These are phyloP conservation scores for Ceyx melanurus DNA, from an alignment of 2,113 vertebrate genomes.

Conservation along the genomic window DNA sequence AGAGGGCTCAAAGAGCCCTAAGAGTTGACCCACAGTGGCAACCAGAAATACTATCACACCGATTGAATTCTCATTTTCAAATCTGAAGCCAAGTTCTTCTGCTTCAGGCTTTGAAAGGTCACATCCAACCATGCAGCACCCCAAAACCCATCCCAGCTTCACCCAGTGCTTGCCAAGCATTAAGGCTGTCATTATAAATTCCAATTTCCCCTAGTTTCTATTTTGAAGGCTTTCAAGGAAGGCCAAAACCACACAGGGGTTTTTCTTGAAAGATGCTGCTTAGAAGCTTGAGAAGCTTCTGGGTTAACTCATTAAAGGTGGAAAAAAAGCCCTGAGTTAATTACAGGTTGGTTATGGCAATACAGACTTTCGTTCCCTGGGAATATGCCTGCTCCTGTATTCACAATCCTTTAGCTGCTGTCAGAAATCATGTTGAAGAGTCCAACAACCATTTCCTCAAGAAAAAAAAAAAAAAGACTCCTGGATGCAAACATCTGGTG, in stretches of 20 bases:
- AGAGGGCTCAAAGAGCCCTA: background rate
- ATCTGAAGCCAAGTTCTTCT: background rate
- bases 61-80: accelerated
- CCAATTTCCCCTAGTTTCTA: background rate
- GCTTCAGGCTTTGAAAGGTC: background rate
- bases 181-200: accelerated
- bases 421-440: background rate
- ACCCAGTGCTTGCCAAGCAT: background rate
- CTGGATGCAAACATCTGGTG: background rate
- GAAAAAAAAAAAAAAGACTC: background rate
- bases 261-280: conserved; percentile 7
- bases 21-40: background rate
- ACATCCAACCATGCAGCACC: accelerated
- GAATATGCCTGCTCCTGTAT: background rate
- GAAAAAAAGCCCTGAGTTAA: background rate
- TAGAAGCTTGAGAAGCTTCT: background rate
- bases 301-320: conserved; percentile 27
- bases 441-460: accelerated
- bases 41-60: background rate
- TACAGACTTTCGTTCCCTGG: background rate
- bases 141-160: background rate
- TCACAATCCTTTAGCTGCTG: conserved; percentile 35
- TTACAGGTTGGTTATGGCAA: background rate
- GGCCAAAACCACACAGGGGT: conserved; percentile 35
- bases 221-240: conserved; percentile 23